Evolutionary conservation across 2,888 invertebrate species (phyloP), one percentile per base, ranked within the genome.

Genomic region (Lasiommata megera): DNA sequence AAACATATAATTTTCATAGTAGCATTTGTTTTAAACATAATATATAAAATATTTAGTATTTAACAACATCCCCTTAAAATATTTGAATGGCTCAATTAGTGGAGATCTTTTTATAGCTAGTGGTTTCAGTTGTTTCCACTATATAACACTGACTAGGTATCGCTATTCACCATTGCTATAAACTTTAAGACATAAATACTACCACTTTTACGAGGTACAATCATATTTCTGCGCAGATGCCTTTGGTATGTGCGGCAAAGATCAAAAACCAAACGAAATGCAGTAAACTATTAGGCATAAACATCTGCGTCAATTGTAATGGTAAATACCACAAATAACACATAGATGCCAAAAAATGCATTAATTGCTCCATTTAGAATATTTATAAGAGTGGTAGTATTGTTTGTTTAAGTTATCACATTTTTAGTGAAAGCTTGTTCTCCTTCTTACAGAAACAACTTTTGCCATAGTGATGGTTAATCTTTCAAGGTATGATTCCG

Each of bases 1-100:
- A 46, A 85, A 86, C 86, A 86, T 87, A 87, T 85, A 80, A 83
- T 80, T 82, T 78, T 80, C 85, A 84, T 84, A 85, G 85, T 81
- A 82, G 73, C 80, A 78, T 73, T 71, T 69, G 65, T 63, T 69
- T 58, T 14, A 31, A 43, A 37, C 16, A 31, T 46, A 46, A 46
- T 44, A 66, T 66, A 67, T 63, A 64, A 60, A 61, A 62, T 67
- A 64, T 56, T 28, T 58, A 51, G 55, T 56, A 46, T 51, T 54
- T 56, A 60, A 62, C 58, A 59, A 60, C 58, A 56, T 43, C 46
- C 37, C 41, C 56, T 55, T 55, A 53, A 47, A 57, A 36, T n/a
- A 34, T 60, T 12, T 57, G 31, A 51, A 54, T 47, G 17, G 46
- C 41, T 61, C 48, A 46, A 16, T n/a, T 46, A 61, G 61, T 61